These are phyloP conservation scores for Phortica magna DNA, from an alignment of 2,888 invertebrate species.

Conservation along the genomic window DNA sequence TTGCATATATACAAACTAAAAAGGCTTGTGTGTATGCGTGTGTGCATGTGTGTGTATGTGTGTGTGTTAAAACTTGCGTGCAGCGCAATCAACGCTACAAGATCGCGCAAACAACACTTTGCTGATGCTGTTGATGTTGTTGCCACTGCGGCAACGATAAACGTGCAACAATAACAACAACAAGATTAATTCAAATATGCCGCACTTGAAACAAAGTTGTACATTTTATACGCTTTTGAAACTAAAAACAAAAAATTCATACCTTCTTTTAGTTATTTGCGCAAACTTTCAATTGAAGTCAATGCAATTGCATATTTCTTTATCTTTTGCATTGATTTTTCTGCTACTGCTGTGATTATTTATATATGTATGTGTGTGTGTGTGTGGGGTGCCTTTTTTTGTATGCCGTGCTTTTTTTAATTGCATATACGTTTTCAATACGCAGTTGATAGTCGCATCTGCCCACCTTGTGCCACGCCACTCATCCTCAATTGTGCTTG, in stretches of 20 bases:
- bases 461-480: constrained; percentile 22
- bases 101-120: constrained; percentile 8
- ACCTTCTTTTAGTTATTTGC: constrained; percentile 3
- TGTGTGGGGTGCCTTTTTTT: constrained; percentile 12
- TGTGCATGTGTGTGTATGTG: constrained; percentile 41
- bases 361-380: background rate
- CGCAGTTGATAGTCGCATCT: background rate
- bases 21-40: constrained; percentile 29
- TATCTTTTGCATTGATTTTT: background rate
- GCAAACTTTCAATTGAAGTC: constrained; percentile 6
- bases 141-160: background rate
- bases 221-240: background rate
- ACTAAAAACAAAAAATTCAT: background rate
- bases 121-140: constrained; percentile 10
- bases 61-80: constrained; percentile 27
- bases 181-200: constrained; percentile 16
- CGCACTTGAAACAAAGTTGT: constrained; percentile 6
- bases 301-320: background rate
- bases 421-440: constrained; percentile 39
- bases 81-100: constrained; percentile 19
- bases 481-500: constrained; percentile 20
- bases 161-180: too few relatives aligned
- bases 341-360: background rate
- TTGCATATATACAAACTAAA: background rate
- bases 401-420: background rate